phyloP scores from a whole-genome alignment of 2,113 vertebrate genomes.

The Vombatus ursinus region DNA sequence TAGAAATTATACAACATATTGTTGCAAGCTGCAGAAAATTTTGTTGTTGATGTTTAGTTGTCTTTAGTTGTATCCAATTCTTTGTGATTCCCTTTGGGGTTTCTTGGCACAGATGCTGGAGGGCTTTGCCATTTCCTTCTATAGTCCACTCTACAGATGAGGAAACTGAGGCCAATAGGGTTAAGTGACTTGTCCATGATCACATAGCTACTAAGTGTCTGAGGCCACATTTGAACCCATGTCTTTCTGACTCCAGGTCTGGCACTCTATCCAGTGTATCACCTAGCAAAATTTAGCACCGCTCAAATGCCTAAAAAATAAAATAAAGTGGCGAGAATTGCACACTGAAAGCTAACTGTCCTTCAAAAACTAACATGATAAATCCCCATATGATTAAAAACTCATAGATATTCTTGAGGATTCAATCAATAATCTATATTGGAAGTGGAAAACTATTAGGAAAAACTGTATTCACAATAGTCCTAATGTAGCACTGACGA shows the following conservation, averaged over 20 bases:
- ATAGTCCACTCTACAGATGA: neutral
- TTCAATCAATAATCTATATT: neutral
- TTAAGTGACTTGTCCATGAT: neutral
- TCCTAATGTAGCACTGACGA: neutral
- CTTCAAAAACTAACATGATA: neutral
- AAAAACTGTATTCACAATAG: neutral
- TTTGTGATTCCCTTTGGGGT: neutral
- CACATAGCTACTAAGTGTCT: neutral
- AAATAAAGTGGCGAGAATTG: neutral
- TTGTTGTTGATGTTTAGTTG: neutral
- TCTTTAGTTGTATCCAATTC: neutral
- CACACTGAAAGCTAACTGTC: neutral
- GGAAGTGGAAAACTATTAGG: neutral
- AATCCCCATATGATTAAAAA: neutral
- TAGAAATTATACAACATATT: neutral
- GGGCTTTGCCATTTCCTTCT: neutral
- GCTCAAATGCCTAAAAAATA: neutral
- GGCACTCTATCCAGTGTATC: neutral
- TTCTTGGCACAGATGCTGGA: neutral
- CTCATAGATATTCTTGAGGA: neutral
- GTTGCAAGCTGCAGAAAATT: neutral
- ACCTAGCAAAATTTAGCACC: neutral
- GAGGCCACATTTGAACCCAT: neutral
- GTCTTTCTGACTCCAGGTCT: neutral
- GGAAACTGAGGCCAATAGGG: neutral